Evolutionary conservation across 1,140 invertebrate genomes (phyloP), one percentile per base, ranked within the genome.

Genomic region (Pachypsylla venusta): DNA sequence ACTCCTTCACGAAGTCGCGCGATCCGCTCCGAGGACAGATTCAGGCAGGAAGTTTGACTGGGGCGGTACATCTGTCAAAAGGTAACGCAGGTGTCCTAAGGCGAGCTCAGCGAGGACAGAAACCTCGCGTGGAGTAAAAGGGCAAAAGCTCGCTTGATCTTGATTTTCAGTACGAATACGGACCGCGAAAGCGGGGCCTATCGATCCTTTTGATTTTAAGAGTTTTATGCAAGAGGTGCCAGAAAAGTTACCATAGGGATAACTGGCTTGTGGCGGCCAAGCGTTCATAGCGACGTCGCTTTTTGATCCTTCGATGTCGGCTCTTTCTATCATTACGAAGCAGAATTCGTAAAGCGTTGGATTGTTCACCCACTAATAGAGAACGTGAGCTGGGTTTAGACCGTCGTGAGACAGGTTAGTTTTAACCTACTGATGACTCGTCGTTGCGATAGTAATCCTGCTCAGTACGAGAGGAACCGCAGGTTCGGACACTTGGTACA

Each of bases 1-100:
- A 14, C 12, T 13, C 62, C 59, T 63, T 60, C 61, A 68, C 69
- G 69, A 69, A 71, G 70, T 68, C 70, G 70, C 70, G 71, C 73
- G 73, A 79, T 77, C 77, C 76, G 75, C 72, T 76, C 74, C 75
- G 76, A 81, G 74, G 78, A 81, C 79, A 80, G 72, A 76, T 77
- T 75, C 80, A 83, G 81, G 77, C 73, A 76, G 80, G 81, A 79
- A 85, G 82, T 85, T 86, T 84, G 81, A 79, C 84, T 85, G 82
- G 82, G 81, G 83, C 81, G 80, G 83, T 81, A 87, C 81, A 85
- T 77, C 76, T 78, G 73, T 78, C 72, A 78, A 87, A 87, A 70
- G 77, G 80, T 87, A 86, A 87, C 82, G 82, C 81, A 86, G 84
- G 81, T 85, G 82, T 85, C 83, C 82, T 79, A 85, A 85, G 83